Percentiles rank a stretch among this genome's conserved stretches.
Evolutionary conservation across 2,113 vertebrate genomes (phyloP).

Genomic region (Aythya baeri): DNA sequence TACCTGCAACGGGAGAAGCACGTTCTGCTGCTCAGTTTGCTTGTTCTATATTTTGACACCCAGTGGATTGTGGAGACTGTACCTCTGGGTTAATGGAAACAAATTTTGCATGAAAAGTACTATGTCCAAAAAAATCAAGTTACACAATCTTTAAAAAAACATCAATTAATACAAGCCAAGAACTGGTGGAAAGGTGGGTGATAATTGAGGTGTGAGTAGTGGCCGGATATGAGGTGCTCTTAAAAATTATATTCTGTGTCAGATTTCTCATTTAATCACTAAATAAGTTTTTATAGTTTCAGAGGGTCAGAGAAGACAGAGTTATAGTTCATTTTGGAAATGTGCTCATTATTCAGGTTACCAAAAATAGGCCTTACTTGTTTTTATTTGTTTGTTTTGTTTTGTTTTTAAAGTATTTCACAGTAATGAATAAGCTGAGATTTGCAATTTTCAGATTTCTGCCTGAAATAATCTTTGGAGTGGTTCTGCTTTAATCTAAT

Average conservation of each 20-base stretch:
- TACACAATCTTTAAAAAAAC: neutral
- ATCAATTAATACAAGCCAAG: neutral
- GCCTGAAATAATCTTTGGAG: neutral
- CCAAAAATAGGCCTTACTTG: neutral
- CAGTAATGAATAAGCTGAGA: neutral
- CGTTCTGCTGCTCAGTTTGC: neutral
- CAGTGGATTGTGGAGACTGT: neutral
- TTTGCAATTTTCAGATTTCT: constrained; percentile 5
- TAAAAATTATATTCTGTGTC: neutral
- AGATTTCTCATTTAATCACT: constrained; percentile 39
- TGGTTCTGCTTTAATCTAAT: neutral
- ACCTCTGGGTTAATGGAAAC: constrained; percentile 2
- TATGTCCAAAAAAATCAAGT: neutral
- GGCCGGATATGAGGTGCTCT: constrained; percentile 6
- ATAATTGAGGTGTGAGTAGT: neutral
- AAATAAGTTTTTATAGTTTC: constrained; percentile 16
- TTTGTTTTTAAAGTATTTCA: neutral
- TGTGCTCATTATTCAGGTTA: neutral
- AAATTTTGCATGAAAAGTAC: neutral
- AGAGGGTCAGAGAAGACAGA: neutral
- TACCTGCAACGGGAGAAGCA: neutral
- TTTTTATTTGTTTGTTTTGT: too few species aligned
- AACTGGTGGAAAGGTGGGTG: constrained; percentile 7
- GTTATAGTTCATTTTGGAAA: constrained; percentile 5
- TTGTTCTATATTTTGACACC: neutral